These are phyloP conservation scores for Cricetomys ansorgei DNA, from an alignment of 2,113 vertebrate species.

Conservation along the genomic window DNA sequence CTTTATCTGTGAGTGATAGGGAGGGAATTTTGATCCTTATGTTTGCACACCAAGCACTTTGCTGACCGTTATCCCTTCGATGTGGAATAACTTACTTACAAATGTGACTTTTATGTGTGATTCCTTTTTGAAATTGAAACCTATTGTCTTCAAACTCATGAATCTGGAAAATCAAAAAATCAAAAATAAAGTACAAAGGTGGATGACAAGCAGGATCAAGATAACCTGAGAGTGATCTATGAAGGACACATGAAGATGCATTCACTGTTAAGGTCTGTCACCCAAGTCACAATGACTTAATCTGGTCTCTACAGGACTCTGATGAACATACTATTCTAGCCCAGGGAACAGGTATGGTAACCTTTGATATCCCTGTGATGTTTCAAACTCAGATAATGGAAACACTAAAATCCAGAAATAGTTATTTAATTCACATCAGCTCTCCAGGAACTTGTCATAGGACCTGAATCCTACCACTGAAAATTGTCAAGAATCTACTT, in stretches of 20 bases:
- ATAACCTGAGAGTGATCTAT: not conserved
- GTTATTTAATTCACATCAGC: slow-evolving; percentile 80
- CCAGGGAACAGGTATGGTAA: slow-evolving; percentile 93
- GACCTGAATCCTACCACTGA: rapidly evolving
- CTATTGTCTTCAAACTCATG: not conserved
- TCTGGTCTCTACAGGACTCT: slow-evolving; percentile 87
- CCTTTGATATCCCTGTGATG: slow-evolving; percentile 91
- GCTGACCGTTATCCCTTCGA: not conserved
- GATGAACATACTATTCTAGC: slow-evolving; percentile 93
- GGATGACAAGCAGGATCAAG: not conserved
- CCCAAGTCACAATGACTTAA: not conserved
- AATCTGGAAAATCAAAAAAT: not conserved
- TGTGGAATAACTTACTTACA: not conserved
- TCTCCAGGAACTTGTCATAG: not conserved
- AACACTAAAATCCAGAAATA: slow-evolving; percentile 94
- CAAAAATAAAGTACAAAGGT: not conserved
- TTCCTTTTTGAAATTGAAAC: slow-evolving; percentile 32
- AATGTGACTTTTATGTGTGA: not conserved
- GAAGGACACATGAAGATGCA: not conserved
- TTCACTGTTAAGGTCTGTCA: not conserved
- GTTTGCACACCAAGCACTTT: not conserved
- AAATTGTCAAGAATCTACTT: not conserved
- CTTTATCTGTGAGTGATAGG: not conserved
- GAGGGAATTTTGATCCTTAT: not conserved
- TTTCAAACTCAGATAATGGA: slow-evolving; percentile 93